Percentiles rank a stretch among this genome's conserved stretches.
These are phyloP conservation scores for Latheticus oryzae DNA, from an alignment of 2,888 invertebrate species.

Conservation along the genomic window DNA sequence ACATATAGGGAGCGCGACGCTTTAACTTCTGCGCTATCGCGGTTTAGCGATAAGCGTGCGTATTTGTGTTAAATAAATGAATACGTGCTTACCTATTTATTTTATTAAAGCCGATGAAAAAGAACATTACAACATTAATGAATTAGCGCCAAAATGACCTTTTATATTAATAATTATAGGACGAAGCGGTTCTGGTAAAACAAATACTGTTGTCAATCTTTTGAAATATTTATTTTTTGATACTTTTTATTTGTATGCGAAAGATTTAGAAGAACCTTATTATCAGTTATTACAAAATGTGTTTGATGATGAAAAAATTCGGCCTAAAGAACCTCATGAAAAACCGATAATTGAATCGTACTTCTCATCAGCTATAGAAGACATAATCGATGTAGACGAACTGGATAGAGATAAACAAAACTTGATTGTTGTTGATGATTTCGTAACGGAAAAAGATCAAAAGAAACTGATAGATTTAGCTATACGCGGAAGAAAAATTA, in stretches of 20 bases:
- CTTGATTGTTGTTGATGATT: too few relatives aligned
- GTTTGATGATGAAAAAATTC: not conserved
- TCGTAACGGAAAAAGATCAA: too few relatives aligned
- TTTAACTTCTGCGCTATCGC: not conserved
- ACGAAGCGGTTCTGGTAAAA: constrained; percentile 1
- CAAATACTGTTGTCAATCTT: too few relatives aligned
- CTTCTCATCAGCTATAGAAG: not conserved
- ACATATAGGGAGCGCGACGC: not conserved
- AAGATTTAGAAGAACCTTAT: too few relatives aligned
- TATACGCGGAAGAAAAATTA: too few relatives aligned
- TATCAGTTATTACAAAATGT: not conserved
- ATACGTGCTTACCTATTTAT: not conserved
- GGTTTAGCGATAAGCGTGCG: not conserved
- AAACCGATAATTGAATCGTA: not conserved
- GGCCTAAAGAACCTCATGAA: too few relatives aligned
- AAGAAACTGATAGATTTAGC: too few relatives aligned
- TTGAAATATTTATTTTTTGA: too few relatives aligned
- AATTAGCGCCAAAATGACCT: not conserved
- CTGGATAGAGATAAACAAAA: constrained; percentile 1
- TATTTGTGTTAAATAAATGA: not conserved
- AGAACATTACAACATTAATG: not conserved
- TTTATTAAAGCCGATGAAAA: too few relatives aligned
- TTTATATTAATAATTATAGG: not conserved
- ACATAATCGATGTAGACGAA: not conserved
- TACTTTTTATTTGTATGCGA: too few relatives aligned